A percentile compares a stretch with the other conserved stretches of the same genome.
Conservation (phyloP, 2,888 invertebrate genomes). For the Amphimallon solstitiale region DNA sequence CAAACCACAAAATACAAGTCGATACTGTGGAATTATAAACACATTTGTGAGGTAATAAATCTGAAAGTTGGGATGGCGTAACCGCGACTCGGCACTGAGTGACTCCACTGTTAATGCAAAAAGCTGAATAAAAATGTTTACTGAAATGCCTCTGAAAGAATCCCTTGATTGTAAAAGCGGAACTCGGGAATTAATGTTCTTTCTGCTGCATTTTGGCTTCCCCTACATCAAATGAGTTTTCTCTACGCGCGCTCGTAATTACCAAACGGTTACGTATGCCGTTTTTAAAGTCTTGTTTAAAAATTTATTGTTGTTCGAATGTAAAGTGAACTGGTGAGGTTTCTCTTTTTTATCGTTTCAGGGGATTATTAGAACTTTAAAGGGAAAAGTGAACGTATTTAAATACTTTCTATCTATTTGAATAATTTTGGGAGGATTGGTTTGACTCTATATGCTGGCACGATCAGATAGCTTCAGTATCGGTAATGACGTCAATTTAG, state of each 20-base stretch:
- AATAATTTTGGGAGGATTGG: constrained; percentile 2
- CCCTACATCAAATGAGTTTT: constrained; percentile 11
- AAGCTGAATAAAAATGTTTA: constrained; percentile 34
- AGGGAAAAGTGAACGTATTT: constrained; percentile 10
- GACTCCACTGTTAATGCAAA: constrained; percentile 20
- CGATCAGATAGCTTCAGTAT: too few relatives aligned
- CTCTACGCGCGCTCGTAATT: constrained; percentile 6
- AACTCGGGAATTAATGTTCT: constrained; percentile 25
- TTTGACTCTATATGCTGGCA: too few relatives aligned
- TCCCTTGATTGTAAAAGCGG: constrained; percentile 24
- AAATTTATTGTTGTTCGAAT: constrained; percentile 22
- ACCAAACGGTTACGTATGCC: constrained; percentile 12
- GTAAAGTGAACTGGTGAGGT: constrained; percentile 13
- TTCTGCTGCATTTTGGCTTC: constrained; percentile 20
- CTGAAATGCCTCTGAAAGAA: constrained; percentile 23
- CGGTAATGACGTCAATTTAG: too few relatives aligned
- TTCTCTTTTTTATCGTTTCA: constrained; percentile 7
- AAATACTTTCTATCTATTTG: constrained; percentile 2
- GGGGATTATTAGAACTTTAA: constrained; percentile 1
- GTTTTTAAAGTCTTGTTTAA: constrained; percentile 12
- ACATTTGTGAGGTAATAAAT: constrained; percentile 31
- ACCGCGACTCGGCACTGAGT: constrained; percentile 28
- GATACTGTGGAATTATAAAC: constrained; percentile 35
- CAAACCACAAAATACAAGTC: constrained; percentile 18
- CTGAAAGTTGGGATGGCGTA: constrained; percentile 10